These are phyloP conservation scores for Tupaia chinensis DNA, from an alignment of 2,113 vertebrate genomes.

Conservation along the genomic window DNA sequence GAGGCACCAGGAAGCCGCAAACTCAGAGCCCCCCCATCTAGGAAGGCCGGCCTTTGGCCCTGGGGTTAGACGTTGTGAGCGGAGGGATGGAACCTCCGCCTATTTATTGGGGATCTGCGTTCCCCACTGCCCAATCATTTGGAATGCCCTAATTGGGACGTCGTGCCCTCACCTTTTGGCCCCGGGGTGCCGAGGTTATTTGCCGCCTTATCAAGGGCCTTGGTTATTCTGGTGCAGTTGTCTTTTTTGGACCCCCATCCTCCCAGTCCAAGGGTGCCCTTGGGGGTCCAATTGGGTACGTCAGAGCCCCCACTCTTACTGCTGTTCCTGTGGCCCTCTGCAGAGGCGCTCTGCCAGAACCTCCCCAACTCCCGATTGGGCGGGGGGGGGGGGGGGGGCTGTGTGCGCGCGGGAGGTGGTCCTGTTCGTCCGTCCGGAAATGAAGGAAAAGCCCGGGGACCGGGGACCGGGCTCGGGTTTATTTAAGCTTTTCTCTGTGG, in stretches of 20 bases:
- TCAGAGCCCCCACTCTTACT: not conserved
- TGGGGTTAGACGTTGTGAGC: not conserved
- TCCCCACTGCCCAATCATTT: constrained; percentile 40
- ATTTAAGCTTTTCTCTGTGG: constrained; percentile 77
- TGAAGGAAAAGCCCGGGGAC: constrained; percentile 79
- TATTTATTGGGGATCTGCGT: constrained; percentile 78
- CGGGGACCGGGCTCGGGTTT: constrained; percentile 53
- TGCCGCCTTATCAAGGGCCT: not conserved
- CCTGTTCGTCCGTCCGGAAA: constrained; percentile 65
- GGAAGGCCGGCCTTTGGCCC: not conserved
- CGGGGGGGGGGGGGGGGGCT: too few relatives aligned
- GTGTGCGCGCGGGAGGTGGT: too few relatives aligned
- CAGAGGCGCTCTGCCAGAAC: not conserved
- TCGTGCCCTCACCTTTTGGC: not conserved
- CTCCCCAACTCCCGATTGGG: not conserved
- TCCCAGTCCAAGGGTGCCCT: not conserved
- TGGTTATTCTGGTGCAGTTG: constrained; percentile 5
- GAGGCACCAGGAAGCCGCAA: not conserved
- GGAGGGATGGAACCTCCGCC: constrained; percentile 19
- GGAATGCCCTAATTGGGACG: constrained; percentile 41
- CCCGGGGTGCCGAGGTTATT: not conserved
- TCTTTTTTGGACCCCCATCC: not conserved
- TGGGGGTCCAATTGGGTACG: not conserved
- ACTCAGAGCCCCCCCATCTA: not conserved
- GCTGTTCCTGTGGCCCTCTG: not conserved